Base-by-base conservation (phyloP, 2,888 invertebrate species). In the Erpobdella octoculata region DNA sequence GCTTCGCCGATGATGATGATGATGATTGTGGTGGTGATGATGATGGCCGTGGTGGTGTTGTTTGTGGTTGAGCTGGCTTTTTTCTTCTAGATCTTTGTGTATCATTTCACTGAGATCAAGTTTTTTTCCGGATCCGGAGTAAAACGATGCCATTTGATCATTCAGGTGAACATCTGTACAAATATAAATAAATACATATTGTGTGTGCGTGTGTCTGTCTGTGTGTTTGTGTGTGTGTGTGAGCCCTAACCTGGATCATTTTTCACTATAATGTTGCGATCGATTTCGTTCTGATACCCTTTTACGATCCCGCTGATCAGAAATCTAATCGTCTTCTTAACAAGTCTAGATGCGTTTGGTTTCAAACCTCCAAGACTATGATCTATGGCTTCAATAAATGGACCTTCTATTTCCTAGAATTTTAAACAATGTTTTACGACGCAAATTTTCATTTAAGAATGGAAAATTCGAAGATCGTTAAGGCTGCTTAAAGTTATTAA, bases 101-200 rank as follows among this genome's bases (percentile, higher is more conserved):
- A 62, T 62, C 33, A 62, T 62, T 21, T 62, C 62, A 35, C 62
- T 62, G 31, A 62, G 31, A 62, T 62, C 62, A 9, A 35, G 62
- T 35, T 33, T 62, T 35, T 62, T 62, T 28, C 33, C 31, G 8
- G 62, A 62, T 12, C 21, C 31, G 35, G 62, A 62, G 62, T 62
- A 31, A 35, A 8, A 28, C 18, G 62, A 62, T 53, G n/a, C n/a
- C n/a, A n/a, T n/a, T n/a, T n/a, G n/a, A n/a, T n/a, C n/a, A n/a
- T n/a, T n/a, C n/a, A 25, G 53, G 53, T 53, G 53, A 21, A 53
- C 15, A 28, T 53, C 53, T 25, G 9, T 53, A n/a, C n/a, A n/a
- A n/a, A n/a, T n/a, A n/a, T n/a, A n/a, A n/a, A n/a, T n/a, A n/a
- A n/a, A n/a, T n/a, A n/a, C n/a, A n/a, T n/a, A n/a, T n/a, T n/a